Evolutionary conservation across 2,888 invertebrate genomes (phyloP).

Genomic region (Ichneumoninae sp.): DNA sequence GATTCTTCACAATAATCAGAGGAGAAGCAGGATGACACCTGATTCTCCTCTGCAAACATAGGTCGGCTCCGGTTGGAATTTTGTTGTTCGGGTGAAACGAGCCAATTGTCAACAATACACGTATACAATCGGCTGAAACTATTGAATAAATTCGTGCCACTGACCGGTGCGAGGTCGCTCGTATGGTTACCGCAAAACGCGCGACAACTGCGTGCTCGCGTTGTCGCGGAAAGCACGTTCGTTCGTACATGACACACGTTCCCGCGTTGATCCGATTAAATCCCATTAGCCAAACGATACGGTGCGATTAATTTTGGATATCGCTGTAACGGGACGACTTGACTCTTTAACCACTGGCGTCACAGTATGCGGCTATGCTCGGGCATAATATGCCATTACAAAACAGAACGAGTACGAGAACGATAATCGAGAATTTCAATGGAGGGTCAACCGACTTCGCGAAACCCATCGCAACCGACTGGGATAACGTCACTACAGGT

Average conservation of each 20-base stretch:
- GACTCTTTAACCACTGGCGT: slow-evolving; percentile 47
- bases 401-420: slow-evolving; percentile 22
- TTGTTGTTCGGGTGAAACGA: slow-evolving; percentile 21
- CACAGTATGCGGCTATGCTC: slow-evolving; percentile 9
- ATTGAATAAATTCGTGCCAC: slow-evolving; percentile 75
- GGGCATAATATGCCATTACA: slow-evolving; percentile 2
- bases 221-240: slow-evolving; percentile 30
- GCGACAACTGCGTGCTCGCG: slow-evolving; percentile 56
- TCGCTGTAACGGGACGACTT: slow-evolving; percentile 67
- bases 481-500: not conserved
- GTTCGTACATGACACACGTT: slow-evolving; percentile 69
- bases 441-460: not conserved
- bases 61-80: not conserved
- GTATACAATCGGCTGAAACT: slow-evolving; percentile 39
- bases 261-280: slow-evolving; percentile 76
- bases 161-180: slow-evolving; percentile 51
- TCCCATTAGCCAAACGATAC: slow-evolving; percentile 73
- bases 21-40: not conserved
- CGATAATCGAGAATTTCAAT: slow-evolving; percentile 34
- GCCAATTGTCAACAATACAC: slow-evolving; percentile 46
- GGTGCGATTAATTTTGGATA: slow-evolving; percentile 73
- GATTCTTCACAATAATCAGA: not conserved
- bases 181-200: not conserved
- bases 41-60: not conserved
- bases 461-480: slow-evolving; percentile 21